Base-by-base conservation (phyloP, 2,888 invertebrate genomes). In the Germaria angustata region DNA sequence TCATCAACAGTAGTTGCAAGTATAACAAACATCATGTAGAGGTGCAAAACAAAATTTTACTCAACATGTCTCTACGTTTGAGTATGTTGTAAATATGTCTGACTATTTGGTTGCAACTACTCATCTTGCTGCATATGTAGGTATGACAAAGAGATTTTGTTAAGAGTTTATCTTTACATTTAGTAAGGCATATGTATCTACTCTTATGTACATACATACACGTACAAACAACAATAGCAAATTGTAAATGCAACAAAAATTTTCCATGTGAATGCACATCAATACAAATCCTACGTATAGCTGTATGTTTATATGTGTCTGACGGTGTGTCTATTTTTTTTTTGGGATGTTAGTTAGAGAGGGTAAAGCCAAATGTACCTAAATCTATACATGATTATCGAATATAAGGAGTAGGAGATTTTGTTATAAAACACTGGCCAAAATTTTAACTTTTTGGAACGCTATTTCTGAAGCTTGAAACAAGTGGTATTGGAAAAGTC, bases 191-290 rank as follows among this genome's bases (percentile, higher is more conserved):
- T 17, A 24, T 46, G n/a, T n/a, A n/a, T n/a, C n/a, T n/a, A n/a
- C n/a, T n/a, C n/a, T n/a, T n/a, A 28, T 6, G 28, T 28, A 5
- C 28, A 28, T 5, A 28, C 28, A 28, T 28, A 28, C 13, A 5
- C n/a, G 34, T 28, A 36, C 76, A 44, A 49, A 49, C 57, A 34
- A 72, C 55, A 59, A 82, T 59, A 71, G 66, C 46, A 80, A 79
- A 79, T 75, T 79, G 63, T 65, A 72, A 73, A 87, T 88, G 86
- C 85, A 88, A 86, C 88, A 72, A 81, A 84, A 88, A 88, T 88
- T 88, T 88, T 89, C 88, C 88, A 88, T 87, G 85, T 87, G 88
- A 88, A 86, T 87, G 88, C 87, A 75, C 44, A 76, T 71, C 75
- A 75, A 82, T 79, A 87, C 79, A 69, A 76, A 69, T 65, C 72